Base-by-base conservation (phyloP, 2,797 vertebrate species). In the Streptopelia turtur region DNA sequence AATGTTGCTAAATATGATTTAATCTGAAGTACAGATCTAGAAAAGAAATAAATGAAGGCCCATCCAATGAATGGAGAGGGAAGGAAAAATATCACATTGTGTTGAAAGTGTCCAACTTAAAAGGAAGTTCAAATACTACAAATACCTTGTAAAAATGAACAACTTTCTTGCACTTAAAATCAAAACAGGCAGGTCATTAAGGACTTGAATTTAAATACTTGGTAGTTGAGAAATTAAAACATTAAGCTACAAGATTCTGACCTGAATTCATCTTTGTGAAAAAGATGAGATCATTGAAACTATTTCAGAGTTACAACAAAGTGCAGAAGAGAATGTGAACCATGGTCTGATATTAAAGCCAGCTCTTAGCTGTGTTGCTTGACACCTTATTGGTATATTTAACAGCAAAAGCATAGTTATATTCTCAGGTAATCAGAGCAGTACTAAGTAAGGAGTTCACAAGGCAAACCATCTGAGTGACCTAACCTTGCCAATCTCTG, bases 11-110 rank as follows among this genome's bases (percentile, higher is more conserved):
- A 91, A 84, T 64, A 63, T 30, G 30, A 89, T 76, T 68, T 90
- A 92, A 95, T 95, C 78, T 89, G 50, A 93, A 89, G n/a, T 31
- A 61, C 0, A 87, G 60, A 94, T 85, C 64, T 87, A 83, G 53
- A 89, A 60, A 47, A 95, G 20, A 85, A 72, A 90, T 43, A 6
- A 92, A 68, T 72, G 71, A 87, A 74, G 25, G 30, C 33, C 53
- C 45, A 77, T 53, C 70, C 66, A 72, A 13, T 52, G 37, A 83
- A 80, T 33, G 41, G 35, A 77, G 64, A 80, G 33, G 24, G 27
- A 87, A 89, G 16, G 57, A 55, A 94, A 88, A 87, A 75, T 11
- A 92, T 76, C 55, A 50, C 31, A 50, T 11, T 28, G 15, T 47
- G 5, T 78, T 74, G 56, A 55, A 90, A 95, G 21, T 14, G 50